These are phyloP conservation scores for Ascidia mentula DNA, from an alignment of 23 tunicate genomes.

Conservation along the genomic window DNA sequence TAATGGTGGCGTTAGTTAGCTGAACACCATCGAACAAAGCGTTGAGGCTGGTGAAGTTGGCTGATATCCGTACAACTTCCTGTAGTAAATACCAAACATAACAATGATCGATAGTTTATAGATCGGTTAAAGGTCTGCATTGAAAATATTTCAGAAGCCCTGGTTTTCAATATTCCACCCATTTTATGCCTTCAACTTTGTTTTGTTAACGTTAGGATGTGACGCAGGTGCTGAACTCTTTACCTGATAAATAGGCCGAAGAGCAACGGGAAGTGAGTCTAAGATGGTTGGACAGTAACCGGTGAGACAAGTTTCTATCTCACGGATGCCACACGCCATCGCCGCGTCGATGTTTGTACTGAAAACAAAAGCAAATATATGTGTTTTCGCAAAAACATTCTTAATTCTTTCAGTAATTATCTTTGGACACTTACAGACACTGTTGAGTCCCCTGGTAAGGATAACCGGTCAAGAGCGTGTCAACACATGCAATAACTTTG, in stretches of 20 bases:
- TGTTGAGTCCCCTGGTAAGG: background rate
- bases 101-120: too few species aligned
- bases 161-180: background rate
- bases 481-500: background rate
- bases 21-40: background rate
- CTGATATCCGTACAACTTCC: background rate
- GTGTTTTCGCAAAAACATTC: too few species aligned
- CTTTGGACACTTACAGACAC: background rate
- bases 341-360: background rate
- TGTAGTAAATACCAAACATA: background rate
- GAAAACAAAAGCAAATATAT: background rate
- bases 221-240: background rate
- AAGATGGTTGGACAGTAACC: background rate
- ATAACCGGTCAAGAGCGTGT: background rate
- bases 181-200: background rate
- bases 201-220: background rate
- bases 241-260: background rate
- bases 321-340: background rate
- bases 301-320: background rate
- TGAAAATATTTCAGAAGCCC: too few species aligned
- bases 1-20: background rate
- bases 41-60: background rate
- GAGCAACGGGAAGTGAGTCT: background rate
- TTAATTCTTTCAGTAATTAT: too few species aligned
- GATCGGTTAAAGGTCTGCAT: too few species aligned